Evolutionary conservation across 2,797 vertebrate species (phyloP).

Genomic region (Muraenolepis orangiensis): DNA sequence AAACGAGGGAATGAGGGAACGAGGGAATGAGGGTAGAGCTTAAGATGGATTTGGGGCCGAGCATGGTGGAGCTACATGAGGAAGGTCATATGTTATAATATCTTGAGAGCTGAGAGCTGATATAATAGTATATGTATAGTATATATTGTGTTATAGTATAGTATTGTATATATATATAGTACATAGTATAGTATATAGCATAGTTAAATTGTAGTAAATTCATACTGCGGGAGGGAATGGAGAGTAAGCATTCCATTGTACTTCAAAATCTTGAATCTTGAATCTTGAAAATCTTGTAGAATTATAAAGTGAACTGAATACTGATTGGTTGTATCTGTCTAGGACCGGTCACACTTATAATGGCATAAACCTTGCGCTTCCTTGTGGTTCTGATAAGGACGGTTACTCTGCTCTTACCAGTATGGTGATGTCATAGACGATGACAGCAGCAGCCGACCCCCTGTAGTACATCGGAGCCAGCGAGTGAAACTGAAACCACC

Average conservation of each 20-base stretch:
- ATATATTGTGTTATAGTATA: no score
- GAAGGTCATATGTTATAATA: background rate
- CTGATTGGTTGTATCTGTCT: background rate
- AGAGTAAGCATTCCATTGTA: no score
- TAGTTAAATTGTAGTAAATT: no score
- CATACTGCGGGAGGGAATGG: no score
- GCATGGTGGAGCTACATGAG: background rate
- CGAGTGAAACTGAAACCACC: constrained; percentile 92
- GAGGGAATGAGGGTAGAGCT: background rate
- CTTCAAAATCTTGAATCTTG: no score
- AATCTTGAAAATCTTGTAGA: no score
- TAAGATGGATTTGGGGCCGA: background rate
- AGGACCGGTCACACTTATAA: background rate
- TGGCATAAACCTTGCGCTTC: background rate
- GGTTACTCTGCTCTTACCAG: constrained; percentile 77
- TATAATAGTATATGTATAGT: no score
- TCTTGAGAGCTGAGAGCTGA: background rate
- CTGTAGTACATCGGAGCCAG: constrained; percentile 98
- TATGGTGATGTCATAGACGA: constrained; percentile 98
- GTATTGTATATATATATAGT: no score
- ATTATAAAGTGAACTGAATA: background rate
- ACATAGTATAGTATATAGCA: no score
- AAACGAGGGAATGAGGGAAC: no score
- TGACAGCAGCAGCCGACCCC: constrained; percentile 93
- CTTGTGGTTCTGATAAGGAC: background rate